Percentiles rank a stretch among this genome's conserved stretches.
These are phyloP conservation scores for Drosophila atroscutellata DNA, from an alignment of 2,888 invertebrate genomes.

Conservation along the genomic window DNA sequence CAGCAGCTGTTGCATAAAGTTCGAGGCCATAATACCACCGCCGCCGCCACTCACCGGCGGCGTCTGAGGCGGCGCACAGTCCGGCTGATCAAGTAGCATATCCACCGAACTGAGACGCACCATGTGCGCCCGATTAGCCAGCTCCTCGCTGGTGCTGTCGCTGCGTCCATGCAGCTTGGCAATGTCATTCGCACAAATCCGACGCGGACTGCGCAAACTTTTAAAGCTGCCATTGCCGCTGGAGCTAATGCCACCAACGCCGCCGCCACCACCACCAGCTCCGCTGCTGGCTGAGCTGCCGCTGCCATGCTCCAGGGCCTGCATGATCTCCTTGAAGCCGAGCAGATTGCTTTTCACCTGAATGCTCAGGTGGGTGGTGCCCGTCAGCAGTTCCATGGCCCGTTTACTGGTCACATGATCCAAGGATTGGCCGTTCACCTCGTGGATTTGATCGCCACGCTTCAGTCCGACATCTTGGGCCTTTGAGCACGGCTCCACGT, in stretches of 20 bases:
- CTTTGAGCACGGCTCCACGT: constrained; percentile 96
- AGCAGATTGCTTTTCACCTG: constrained; percentile 98
- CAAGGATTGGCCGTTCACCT: constrained; percentile 98
- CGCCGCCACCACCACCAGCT: constrained; percentile 22
- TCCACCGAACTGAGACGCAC: constrained; percentile 91
- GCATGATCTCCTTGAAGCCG: constrained; percentile 90
- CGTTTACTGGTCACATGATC: constrained; percentile 95
- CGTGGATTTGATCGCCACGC: constrained; percentile 98
- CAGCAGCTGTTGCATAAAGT: constrained; percentile 86
- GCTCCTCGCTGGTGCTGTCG: constrained; percentile 75
- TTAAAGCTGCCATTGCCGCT: constrained; percentile 65
- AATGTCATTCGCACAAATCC: constrained; percentile 87
- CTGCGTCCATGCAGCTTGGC: constrained; percentile 87
- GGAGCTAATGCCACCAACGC: constrained; percentile 25
- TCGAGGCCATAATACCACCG: constrained; percentile 76
- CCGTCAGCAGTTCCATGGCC: constrained; percentile 96
- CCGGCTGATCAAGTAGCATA: constrained; percentile 85
- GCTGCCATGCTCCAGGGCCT: constrained; percentile 84
- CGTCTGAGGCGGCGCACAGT: constrained; percentile 83
- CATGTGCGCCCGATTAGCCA: constrained; percentile 80
- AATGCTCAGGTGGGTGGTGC: constrained; percentile 97
- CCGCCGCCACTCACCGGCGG: constrained; percentile 50
- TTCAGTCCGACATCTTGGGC: constrained; percentile 98
- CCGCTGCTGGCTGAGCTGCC: constrained; percentile 45
- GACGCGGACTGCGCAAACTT: constrained; percentile 78